Percentiles rank a stretch among this genome's conserved stretches.
phyloP scores from a whole-genome alignment of 2,797 vertebrate species.

The Esox lucius region DNA sequence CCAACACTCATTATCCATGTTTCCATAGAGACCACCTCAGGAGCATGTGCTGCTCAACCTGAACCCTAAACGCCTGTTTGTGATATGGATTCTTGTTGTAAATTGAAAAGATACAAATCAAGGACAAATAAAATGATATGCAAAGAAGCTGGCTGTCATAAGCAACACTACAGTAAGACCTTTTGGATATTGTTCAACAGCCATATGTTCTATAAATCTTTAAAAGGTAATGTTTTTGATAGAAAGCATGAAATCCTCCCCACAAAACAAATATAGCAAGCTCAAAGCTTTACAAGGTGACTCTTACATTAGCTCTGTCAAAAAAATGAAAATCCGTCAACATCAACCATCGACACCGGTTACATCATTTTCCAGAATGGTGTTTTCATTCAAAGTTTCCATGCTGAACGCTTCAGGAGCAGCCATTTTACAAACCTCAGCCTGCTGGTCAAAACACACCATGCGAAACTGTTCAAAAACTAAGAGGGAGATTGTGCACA shows the following conservation, averaged over 20 bases:
- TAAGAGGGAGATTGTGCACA: conserved; percentile 43
- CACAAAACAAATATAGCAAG: conserved; percentile 31
- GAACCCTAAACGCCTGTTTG: conserved; percentile 66
- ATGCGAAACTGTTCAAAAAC: conserved; percentile 56
- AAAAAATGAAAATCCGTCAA: conserved; percentile 33
- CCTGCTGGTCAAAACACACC: conserved; percentile 61
- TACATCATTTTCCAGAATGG: conserved; percentile 48
- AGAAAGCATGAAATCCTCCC: conserved; percentile 7
- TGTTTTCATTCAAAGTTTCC: conserved; percentile 73
- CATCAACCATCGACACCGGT: conserved; percentile 28
- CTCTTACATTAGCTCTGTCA: conserved; percentile 28
- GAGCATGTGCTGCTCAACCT: conserved; percentile 65
- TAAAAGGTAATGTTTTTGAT: background rate
- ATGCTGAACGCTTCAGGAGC: conserved; percentile 68
- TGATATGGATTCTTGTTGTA: conserved; percentile 36
- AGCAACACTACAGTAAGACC: background rate
- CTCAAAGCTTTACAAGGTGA: conserved; percentile 34
- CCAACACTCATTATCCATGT: conserved; percentile 73
- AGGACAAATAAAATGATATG: conserved; percentile 8
- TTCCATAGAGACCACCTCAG: conserved; percentile 80
- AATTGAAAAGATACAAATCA: conserved; percentile 37
- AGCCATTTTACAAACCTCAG: conserved; percentile 75
- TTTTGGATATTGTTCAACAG: background rate
- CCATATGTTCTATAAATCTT: background rate
- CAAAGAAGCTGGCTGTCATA: conserved; percentile 2